Conservation (phyloP, 2,888 invertebrate species). For the Chrysolina americana region DNA sequence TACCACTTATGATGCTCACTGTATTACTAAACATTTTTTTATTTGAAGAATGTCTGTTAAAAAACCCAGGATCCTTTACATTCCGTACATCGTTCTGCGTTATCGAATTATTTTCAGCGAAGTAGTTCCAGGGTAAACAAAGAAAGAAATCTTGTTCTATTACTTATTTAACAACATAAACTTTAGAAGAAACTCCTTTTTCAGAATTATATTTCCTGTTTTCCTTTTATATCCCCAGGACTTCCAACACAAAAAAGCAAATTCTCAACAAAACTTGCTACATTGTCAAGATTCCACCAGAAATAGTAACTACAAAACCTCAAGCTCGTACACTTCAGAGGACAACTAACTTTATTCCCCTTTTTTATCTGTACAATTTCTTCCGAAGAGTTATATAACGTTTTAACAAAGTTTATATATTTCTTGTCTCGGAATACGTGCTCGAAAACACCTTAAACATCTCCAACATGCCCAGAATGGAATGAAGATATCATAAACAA, state of each 20-base stretch:
- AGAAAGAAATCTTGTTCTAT: neutral
- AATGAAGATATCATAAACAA: conserved; percentile 55
- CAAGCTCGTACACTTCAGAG: conserved; percentile 39
- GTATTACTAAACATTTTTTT: no score
- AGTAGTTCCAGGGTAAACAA: neutral
- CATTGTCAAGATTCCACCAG: conserved; percentile 35
- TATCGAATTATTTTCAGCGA: no score
- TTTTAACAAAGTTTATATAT: conserved; percentile 49
- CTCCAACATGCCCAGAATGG: conserved; percentile 47
- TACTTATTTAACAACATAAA: neutral
- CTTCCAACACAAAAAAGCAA: conserved; percentile 26
- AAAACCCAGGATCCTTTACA: no score
- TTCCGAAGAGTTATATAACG: conserved; percentile 45
- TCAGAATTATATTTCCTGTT: no score
- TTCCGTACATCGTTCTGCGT: no score
- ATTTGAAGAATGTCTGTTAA: no score
- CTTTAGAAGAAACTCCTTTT: neutral
- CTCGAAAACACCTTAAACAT: conserved; percentile 46
- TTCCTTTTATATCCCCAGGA: neutral
- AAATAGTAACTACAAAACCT: conserved; percentile 39
- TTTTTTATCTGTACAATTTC: conserved; percentile 49
- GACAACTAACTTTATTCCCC: conserved; percentile 43
- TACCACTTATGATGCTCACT: no score
- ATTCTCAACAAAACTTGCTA: conserved; percentile 36
- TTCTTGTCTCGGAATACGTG: conserved; percentile 39